Conservation (phyloP, 2,113 vertebrate genomes). For the Stigmatopora argus region DNA sequence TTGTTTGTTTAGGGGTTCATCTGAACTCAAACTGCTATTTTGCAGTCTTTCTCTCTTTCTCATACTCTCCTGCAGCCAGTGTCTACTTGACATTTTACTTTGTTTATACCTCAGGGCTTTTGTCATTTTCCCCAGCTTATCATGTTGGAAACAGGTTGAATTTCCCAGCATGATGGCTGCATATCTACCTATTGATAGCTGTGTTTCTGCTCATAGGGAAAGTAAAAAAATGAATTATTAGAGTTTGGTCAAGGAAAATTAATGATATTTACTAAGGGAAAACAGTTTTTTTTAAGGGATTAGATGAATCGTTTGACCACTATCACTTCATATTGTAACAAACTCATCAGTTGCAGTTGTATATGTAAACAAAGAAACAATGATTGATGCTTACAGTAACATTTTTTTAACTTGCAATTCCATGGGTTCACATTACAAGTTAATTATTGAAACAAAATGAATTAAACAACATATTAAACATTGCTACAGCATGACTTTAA, state of each 20-base stretch:
- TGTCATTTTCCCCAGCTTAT: constrained; percentile 33
- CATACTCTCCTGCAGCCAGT: constrained; percentile 26
- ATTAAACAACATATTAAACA: no score
- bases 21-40: constrained; percentile 34
- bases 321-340: no score
- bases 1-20: constrained; percentile 45
- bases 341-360: no score
- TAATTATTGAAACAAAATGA: no score
- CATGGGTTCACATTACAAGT: no score
- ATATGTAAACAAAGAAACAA: no score
- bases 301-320: background rate
- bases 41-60: constrained; percentile 41
- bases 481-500: no score
- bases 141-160: constrained; percentile 20
- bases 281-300: background rate
- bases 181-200: background rate
- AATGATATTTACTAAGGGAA: background rate
- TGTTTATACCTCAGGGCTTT: constrained; percentile 29
- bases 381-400: no score
- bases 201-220: background rate
- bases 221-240: background rate
- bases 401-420: no score
- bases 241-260: background rate
- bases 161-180: background rate
- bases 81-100: constrained; percentile 39